Base-by-base conservation (phyloP, 2,888 invertebrate genomes). In the Dicyrtomina minuta region DNA sequence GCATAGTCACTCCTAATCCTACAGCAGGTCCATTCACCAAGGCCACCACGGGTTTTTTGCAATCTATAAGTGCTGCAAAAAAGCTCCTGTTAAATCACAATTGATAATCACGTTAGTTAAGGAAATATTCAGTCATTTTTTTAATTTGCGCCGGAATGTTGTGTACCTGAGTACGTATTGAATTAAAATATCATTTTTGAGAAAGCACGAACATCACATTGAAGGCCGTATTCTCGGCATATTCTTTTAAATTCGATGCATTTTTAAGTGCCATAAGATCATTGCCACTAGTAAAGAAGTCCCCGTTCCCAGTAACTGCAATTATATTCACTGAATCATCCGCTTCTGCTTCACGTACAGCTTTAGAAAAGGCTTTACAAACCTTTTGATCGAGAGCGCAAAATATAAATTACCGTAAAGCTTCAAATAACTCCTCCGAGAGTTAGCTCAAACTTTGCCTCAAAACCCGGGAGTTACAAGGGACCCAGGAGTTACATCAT, bases 11-110 rank as follows among this genome's bases (percentile, higher is more conserved):
- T 51, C 89, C 89, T 75, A 97, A 88, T 27, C 98, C 98, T 77
- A 97, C 88, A 15, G 95, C 93, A 49, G 95, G 96, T 2, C 97
- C 98, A 85, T 97, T 96, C 0, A 97, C 89, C 70, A 96, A 83
- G n/a, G 90, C 91, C 73, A 97, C 85, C 55, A 98, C 81, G 43
- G 95, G 83, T 83, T 98, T 98, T 0, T 93, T 91, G 81, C 92
- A 95, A 75, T 88, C 87, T 73, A 96, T 91, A 75, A 94, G 88
- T 0, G 90, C 85, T 70, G 86, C 84, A 1, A 94, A 85, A 83
- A 90, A 90, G 13, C 86, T 83, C 77, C 87, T 88, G 69, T 85
- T 83, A n/a, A n/a, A n/a, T n/a, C n/a, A n/a, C n/a, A n/a, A n/a
- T n/a, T n/a, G n/a, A n/a, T n/a, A n/a, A n/a, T n/a, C n/a, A n/a